phyloP scores from a whole-genome alignment of 2,797 vertebrate genomes.

The Crenichthys baileyi region DNA sequence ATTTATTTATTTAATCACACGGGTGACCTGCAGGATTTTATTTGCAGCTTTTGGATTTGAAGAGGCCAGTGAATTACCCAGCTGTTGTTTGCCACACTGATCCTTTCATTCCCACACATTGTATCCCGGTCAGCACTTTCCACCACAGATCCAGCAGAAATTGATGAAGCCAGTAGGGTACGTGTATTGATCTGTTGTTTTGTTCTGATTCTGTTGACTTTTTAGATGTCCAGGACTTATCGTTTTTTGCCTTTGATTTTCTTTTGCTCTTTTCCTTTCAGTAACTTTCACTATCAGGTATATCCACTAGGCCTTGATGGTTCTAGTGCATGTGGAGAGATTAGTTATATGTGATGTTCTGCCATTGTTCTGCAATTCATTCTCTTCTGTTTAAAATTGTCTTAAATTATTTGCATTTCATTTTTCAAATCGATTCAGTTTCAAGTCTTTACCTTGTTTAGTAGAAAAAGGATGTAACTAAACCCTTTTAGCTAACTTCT shows the following conservation, averaged over 20 bases:
- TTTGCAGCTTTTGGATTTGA: slow-evolving; percentile 39
- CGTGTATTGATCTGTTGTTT: slow-evolving; percentile 61
- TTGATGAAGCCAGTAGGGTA: slow-evolving; percentile 51
- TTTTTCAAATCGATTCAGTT: neutral
- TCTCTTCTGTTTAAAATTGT: neutral
- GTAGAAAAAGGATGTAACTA: neutral
- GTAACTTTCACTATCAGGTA: slow-evolving; percentile 7
- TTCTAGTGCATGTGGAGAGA: slow-evolving; percentile 26
- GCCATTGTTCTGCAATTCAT: slow-evolving; percentile 4
- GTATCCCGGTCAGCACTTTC: slow-evolving; percentile 61
- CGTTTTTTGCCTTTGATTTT: slow-evolving; percentile 20
- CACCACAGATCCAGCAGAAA: slow-evolving; percentile 40
- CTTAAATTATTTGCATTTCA: neutral
- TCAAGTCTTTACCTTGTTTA: neutral
- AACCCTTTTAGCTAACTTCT: neutral
- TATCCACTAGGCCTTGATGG: slow-evolving; percentile 21
- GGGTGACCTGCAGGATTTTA: slow-evolving; percentile 14
- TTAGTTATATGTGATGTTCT: slow-evolving; percentile 18
- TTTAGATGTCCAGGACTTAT: slow-evolving; percentile 38
- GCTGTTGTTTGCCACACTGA: slow-evolving; percentile 52
- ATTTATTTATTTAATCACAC: slow-evolving; percentile 18
- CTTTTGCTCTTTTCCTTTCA: slow-evolving; percentile 24
- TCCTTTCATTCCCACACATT: slow-evolving; percentile 49
- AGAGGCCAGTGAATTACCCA: slow-evolving; percentile 53
- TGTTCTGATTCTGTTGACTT: slow-evolving; percentile 35